Evolutionary conservation across 2,797 vertebrate species (phyloP).

Genomic region (Malurus leucopterus): DNA sequence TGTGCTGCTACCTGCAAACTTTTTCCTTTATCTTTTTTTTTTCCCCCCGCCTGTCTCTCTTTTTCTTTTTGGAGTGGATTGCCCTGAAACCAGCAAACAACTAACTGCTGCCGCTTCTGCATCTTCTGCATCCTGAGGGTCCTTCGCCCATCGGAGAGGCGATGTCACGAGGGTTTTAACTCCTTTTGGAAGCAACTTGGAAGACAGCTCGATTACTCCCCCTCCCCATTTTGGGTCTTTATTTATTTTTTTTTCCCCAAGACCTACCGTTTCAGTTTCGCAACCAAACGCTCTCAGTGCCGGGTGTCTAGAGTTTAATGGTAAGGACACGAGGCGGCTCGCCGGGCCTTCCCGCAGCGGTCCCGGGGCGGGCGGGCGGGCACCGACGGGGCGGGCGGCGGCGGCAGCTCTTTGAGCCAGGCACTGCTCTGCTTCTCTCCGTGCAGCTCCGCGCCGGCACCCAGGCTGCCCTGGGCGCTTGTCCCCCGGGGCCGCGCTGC

Average conservation of each 20-base stretch:
- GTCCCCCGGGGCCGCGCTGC: neutral
- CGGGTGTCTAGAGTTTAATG: slow-evolving; percentile 62
- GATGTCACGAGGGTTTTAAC: slow-evolving; percentile 64
- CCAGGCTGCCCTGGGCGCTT: neutral
- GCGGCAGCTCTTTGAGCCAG: neutral
- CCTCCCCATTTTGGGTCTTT: neutral
- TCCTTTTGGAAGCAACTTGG: slow-evolving; percentile 49
- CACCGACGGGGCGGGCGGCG: slow-evolving; percentile 30
- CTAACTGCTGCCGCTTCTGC: slow-evolving; percentile 47
- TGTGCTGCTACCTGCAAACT: slow-evolving; percentile 63
- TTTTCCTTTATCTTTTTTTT: neutral
- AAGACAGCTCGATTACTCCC: neutral
- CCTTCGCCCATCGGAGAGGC: slow-evolving; percentile 17
- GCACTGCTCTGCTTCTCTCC: neutral
- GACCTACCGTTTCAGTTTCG: neutral
- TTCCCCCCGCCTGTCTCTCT: fast-evolving
- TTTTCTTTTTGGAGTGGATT: slow-evolving; percentile 29
- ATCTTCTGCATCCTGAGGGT: slow-evolving; percentile 31
- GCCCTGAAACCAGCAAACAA: slow-evolving; percentile 39
- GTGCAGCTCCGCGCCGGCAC: neutral
- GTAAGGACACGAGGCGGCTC: neutral
- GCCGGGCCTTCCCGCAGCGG: neutral
- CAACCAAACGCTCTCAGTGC: slow-evolving; percentile 44
- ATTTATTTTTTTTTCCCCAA: neutral
- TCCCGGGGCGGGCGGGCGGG: neutral